phyloP scores from a whole-genome alignment of 2,113 vertebrate genomes.

The Cranoglanis bouderius region DNA sequence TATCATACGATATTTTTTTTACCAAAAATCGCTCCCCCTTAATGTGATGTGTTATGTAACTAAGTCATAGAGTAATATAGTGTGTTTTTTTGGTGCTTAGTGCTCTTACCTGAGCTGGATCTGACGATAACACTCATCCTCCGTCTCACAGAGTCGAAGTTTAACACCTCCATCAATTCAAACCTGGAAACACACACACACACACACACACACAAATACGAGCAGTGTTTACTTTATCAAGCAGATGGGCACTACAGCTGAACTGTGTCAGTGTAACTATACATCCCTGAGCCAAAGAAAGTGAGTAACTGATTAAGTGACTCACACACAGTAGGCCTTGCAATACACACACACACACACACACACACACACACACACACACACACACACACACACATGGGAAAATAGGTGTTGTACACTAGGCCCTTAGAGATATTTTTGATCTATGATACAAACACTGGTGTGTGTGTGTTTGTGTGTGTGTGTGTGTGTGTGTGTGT shows the following conservation, averaged over 20 bases:
- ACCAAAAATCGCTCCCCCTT: not conserved
- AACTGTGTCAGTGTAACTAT: not conserved
- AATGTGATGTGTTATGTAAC: not conserved
- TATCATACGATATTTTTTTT: not conserved
- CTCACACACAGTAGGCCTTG: not conserved
- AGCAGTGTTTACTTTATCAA: not conserved
- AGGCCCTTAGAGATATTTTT: slow-evolving; percentile 10
- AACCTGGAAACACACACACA: slow-evolving; percentile 73
- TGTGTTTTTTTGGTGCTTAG: not conserved
- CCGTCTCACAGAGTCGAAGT: slow-evolving; percentile 92
- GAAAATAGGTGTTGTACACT: not conserved
- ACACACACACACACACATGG: slow-evolving; percentile 10
- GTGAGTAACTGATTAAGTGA: not conserved
- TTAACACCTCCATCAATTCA: slow-evolving; percentile 87
- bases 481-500: slow-evolving; percentile 24
- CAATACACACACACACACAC: slow-evolving; percentile 22
- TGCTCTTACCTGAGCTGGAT: slow-evolving; percentile 76
- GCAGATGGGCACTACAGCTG: not conserved
- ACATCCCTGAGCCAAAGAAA: slow-evolving; percentile 1
- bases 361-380: not conserved
- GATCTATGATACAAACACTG: slow-evolving; percentile 12
- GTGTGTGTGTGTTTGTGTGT: slow-evolving; percentile 23
- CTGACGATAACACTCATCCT: slow-evolving; percentile 96
- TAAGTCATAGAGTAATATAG: not conserved
- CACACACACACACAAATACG: not conserved